These are phyloP conservation scores for Anseranas semipalmata DNA, from an alignment of 2,113 vertebrate species.

Conservation along the genomic window DNA sequence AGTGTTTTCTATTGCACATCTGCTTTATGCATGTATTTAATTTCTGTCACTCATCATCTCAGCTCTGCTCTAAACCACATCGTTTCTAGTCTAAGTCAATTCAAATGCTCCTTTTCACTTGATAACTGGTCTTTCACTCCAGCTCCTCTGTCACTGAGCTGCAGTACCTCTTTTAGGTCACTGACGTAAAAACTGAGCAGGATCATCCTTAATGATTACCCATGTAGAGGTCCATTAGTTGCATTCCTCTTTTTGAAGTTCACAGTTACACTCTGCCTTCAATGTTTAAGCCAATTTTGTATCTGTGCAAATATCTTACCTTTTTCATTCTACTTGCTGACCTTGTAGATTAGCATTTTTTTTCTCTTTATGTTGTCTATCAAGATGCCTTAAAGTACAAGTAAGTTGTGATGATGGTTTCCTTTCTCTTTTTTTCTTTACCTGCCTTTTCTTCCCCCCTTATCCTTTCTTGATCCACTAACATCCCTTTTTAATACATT, in stretches of 20 bases:
- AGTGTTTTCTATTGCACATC: conserved; percentile 44
- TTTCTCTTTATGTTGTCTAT: background rate
- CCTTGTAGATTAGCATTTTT: background rate
- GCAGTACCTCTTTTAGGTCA: background rate
- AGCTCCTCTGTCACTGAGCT: background rate
- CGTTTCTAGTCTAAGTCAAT: background rate
- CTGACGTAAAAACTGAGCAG: background rate
- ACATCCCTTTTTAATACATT: background rate
- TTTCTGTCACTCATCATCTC: conserved; percentile 9
- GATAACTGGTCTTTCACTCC: background rate
- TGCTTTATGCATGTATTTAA: background rate
- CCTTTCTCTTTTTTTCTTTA: background rate
- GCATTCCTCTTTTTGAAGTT: background rate
- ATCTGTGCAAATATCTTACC: background rate
- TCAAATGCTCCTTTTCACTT: background rate
- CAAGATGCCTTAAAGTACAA: background rate
- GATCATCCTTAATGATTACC: background rate
- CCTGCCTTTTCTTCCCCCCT: background rate
- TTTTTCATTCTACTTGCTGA: background rate
- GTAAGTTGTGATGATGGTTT: background rate
- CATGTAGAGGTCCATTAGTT: background rate
- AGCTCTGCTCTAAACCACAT: conserved; percentile 15
- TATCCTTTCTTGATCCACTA: background rate
- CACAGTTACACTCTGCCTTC: background rate
- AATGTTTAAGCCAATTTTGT: background rate